phyloP scores from a whole-genome alignment of 2,113 vertebrate genomes.

The Labrus mixtus region DNA sequence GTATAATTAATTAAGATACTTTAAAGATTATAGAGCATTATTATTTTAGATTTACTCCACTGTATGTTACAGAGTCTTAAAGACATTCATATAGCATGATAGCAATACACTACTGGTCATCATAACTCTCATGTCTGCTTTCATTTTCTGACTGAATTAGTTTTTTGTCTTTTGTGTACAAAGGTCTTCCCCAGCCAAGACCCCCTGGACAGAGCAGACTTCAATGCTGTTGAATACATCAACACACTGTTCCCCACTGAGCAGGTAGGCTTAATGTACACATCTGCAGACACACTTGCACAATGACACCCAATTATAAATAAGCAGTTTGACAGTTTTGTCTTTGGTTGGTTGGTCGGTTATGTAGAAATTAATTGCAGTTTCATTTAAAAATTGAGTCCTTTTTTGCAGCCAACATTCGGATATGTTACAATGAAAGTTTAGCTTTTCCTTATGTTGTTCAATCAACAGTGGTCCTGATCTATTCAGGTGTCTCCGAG shows the following conservation, averaged over 20 bases:
- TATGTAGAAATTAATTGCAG: not conserved
- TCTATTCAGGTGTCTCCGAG: not conserved
- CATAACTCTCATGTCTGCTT: too few species aligned
- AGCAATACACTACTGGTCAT: too few species aligned
- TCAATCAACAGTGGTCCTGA: too few species aligned
- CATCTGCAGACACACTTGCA: not conserved
- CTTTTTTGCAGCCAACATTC: not conserved
- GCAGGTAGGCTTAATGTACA: conserved; percentile 83
- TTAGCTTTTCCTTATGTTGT: not conserved
- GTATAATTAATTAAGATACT: too few species aligned
- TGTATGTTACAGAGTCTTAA: too few species aligned
- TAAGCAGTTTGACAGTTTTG: not conserved
- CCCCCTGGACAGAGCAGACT: conserved; percentile 94
- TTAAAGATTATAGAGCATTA: too few species aligned
- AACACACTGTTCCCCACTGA: conserved; percentile 97
- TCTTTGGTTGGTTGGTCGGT: not conserved
- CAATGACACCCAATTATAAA: not conserved
- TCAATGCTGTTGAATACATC: conserved; percentile 98
- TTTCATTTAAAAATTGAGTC: not conserved
- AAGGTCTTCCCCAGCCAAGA: conserved; percentile 99
- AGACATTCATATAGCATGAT: too few species aligned
- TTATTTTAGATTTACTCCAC: too few species aligned
- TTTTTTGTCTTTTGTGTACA: not conserved
- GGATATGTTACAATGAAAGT: not conserved
- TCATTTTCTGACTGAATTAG: too few species aligned